Base-by-base conservation (phyloP, 2,797 vertebrate species). In the Falco peregrinus region DNA sequence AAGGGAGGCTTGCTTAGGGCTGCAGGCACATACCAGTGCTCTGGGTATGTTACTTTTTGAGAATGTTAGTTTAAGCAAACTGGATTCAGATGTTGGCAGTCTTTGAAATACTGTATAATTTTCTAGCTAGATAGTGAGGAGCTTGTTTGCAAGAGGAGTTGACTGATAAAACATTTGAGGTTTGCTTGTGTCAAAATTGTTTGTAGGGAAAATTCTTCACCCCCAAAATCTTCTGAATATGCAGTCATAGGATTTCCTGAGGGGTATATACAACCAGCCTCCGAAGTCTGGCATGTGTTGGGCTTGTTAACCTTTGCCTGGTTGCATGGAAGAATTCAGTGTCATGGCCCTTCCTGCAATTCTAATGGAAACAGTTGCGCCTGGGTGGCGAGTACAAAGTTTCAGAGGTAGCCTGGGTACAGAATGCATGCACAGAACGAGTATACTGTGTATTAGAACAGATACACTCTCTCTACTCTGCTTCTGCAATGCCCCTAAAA, bases 361-460 rank as follows among this genome's bases (percentile, higher is more conserved):
- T 45, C 37, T 69, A 39, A 47, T 59, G 56, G 64, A 19, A 89
- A 24, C 12, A 33, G 29, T 45, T 12, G 6, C 2, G 4, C 17
- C 10, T 59, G 64, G 33, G 39, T 24, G n/a, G 73, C 3, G 16
- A 80, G 21, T 22, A n/a, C n/a, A 5, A 10, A 17, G 28, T 71
- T 94, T 73, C 47, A 16, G 21, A 84, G 63, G 41, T 61, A 48
- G 9, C 45, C 21, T 48, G 26, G 13, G 12, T 60, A 6, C 16
- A 43, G 26, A 80, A 5, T 0, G 0, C 37, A 13, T 14, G n/a
- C 10, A 14, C 67, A 57, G 57, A 51, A 14, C 13, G 41, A 5
- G 25, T 21, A 2, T 24, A 7, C 12, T 79, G 3, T 50, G 28
- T 51, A 2, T n/a, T 67, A 39, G 48, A 81, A 48, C 31, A 33